Conservation (phyloP, 2,888 invertebrate genomes). For the Stomorhina lunata region DNA sequence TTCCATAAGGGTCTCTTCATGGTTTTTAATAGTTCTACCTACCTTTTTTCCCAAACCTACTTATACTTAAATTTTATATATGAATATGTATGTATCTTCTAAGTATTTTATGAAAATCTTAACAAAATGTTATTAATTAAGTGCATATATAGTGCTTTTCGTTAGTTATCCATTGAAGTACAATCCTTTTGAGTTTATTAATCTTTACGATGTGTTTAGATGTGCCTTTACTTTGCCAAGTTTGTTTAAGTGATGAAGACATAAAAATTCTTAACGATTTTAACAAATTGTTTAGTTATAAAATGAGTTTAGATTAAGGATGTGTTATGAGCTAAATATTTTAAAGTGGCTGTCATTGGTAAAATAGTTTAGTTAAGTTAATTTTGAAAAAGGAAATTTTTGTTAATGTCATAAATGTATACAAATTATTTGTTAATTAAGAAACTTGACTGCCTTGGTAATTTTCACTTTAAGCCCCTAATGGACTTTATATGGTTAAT, state of each 20-base stretch:
- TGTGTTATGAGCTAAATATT: neutral
- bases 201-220: neutral
- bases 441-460: no score
- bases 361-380: neutral
- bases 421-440: no score
- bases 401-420: no score
- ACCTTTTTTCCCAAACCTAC: no score
- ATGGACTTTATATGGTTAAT: no score
- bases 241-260: neutral
- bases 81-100: neutral
- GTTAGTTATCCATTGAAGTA: neutral
- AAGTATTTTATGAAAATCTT: neutral
- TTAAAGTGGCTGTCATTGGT: no score
- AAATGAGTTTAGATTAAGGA: neutral
- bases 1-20: slow-evolving; percentile 9
- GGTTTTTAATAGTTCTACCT: slow-evolving; percentile 37
- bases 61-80: no score
- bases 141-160: neutral
- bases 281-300: neutral
- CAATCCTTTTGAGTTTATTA: neutral
- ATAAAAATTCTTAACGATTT: neutral
- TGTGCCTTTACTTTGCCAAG: neutral
- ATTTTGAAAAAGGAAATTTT: no score
- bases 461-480: no score
- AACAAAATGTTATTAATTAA: slow-evolving; percentile 34